Percentiles rank a stretch among this genome's conserved stretches.
Evolutionary conservation across 2,888 invertebrate species (phyloP).

Genomic region (Heterodera filipjevi): DNA sequence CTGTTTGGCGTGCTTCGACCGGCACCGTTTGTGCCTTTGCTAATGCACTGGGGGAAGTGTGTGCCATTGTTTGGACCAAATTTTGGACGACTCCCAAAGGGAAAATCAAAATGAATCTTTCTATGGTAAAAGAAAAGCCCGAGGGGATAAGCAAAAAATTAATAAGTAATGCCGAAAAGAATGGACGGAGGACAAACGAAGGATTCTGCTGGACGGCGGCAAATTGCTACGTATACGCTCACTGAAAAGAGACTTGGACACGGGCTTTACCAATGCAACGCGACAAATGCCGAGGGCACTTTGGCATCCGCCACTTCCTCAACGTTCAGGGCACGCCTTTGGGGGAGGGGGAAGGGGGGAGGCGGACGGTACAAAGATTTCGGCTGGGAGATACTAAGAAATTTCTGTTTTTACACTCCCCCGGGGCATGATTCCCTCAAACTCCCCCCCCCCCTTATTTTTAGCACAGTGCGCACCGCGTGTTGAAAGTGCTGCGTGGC

Average conservation of each 20-base stretch:
- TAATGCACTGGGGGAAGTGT: not conserved
- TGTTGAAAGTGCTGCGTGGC: slow-evolving; percentile 54
- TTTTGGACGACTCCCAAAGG: not conserved
- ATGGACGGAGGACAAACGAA: slow-evolving; percentile 71
- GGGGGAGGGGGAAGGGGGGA: not conserved
- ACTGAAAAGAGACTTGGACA: slow-evolving; percentile 72
- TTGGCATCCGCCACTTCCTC: slow-evolving; percentile 94
- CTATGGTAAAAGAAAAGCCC: slow-evolving; percentile 56
- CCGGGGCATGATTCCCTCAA: too few relatives aligned
- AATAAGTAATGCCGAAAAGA: slow-evolving; percentile 47
- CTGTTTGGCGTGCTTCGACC: slow-evolving; percentile 3
- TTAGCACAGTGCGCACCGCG: slow-evolving; percentile 54
- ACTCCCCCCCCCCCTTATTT: slow-evolving; percentile 54
- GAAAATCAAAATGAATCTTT: slow-evolving; percentile 66
- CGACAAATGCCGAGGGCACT: slow-evolving; percentile 95
- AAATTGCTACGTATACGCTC: slow-evolving; percentile 70
- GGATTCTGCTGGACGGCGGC: slow-evolving; percentile 73
- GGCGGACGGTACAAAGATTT: too few relatives aligned
- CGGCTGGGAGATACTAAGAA: too few relatives aligned
- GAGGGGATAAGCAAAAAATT: slow-evolving; percentile 12
- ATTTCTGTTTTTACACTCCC: too few relatives aligned
- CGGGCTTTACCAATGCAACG: slow-evolving; percentile 97
- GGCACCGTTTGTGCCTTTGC: not conserved
- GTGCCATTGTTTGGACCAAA: not conserved
- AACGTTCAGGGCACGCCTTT: slow-evolving; percentile 79